phyloP scores from a whole-genome alignment of 2,888 invertebrate genomes.

The Microdon myrmicae region DNA sequence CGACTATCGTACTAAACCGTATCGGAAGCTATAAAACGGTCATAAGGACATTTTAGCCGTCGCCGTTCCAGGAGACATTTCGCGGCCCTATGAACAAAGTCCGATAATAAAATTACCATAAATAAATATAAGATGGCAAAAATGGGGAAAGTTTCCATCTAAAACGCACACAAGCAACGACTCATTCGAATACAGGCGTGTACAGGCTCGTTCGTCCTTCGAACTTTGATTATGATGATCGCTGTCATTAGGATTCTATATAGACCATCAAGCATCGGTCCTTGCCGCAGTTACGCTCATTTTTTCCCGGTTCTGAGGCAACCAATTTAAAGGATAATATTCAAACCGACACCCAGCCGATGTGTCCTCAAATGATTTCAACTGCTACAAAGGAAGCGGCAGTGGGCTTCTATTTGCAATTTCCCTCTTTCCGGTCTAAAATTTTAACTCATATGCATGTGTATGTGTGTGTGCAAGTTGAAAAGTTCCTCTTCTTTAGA shows the following conservation, averaged over 20 bases:
- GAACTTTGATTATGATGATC: conserved; percentile 42
- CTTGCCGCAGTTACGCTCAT: no score
- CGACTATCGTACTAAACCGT: conserved; percentile 44
- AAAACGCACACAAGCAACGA: conserved; percentile 12
- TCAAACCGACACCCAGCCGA: no score
- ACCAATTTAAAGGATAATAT: no score
- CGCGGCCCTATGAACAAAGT: conserved; percentile 48
- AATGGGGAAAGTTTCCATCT: conserved; percentile 40
- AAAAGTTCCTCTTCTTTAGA: no score
- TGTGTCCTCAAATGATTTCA: conserved; percentile 2
- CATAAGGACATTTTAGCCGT: conserved; percentile 39
- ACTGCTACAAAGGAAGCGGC: conserved; percentile 3
- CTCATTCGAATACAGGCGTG: no score
- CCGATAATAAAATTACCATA: conserved; percentile 52
- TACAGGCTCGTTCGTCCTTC: conserved; percentile 31
- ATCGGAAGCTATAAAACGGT: conserved; percentile 44
- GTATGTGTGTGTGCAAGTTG: no score
- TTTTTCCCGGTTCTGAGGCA: no score
- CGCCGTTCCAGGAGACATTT: no score
- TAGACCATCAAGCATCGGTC: no score
- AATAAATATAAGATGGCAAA: conserved; percentile 48
- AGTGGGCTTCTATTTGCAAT: conserved; percentile 20
- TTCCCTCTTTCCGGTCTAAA: conserved; percentile 17
- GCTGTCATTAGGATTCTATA: conserved; percentile 47
- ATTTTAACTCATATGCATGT: no score